A percentile compares a stretch with the other conserved stretches of the same genome.
Conservation (phyloP, 2,888 invertebrate species). For the Aplocera efformata region DNA sequence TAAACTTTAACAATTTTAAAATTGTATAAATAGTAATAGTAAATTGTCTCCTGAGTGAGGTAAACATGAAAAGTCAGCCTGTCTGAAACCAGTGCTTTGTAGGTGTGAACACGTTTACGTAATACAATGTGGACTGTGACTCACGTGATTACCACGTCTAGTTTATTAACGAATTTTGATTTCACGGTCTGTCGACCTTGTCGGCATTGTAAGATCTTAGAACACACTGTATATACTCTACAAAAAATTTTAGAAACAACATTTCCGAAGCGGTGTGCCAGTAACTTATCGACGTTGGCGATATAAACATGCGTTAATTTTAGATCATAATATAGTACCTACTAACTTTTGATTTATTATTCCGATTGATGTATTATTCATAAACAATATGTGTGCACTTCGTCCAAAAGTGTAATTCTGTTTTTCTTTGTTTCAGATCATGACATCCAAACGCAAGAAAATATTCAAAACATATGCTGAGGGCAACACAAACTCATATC, state of each 20-base stretch:
- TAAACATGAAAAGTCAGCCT: constrained; percentile 3
- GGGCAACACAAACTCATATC: constrained; percentile 7
- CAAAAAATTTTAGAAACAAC: constrained; percentile 14
- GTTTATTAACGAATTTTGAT: constrained; percentile 15
- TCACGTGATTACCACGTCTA: constrained; percentile 23
- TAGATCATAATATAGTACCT: too few species aligned
- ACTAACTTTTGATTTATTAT: too few species aligned
- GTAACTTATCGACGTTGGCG: constrained; percentile 10
- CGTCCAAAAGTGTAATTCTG: too few species aligned
- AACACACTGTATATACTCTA: constrained; percentile 14
- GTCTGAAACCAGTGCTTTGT: background rate
- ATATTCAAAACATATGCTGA: background rate
- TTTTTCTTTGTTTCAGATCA: constrained; percentile 46
- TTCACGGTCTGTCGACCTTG: constrained; percentile 27
- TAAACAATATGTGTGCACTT: too few species aligned
- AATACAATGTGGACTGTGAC: constrained; percentile 28
- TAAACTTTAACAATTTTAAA: too few species aligned
- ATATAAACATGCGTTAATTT: background rate
- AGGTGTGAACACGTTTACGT: constrained; percentile 11
- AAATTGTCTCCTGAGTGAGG: background rate
- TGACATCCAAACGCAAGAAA: constrained; percentile 28
- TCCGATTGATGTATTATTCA: too few species aligned
- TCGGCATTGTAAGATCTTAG: constrained; percentile 32
- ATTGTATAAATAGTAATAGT: too few species aligned
- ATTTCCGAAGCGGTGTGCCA: constrained; percentile 8